Percentiles rank a stretch among this genome's conserved stretches.
phyloP scores from a whole-genome alignment of 1,140 invertebrate genomes.

The Dendroctonus valens region DNA sequence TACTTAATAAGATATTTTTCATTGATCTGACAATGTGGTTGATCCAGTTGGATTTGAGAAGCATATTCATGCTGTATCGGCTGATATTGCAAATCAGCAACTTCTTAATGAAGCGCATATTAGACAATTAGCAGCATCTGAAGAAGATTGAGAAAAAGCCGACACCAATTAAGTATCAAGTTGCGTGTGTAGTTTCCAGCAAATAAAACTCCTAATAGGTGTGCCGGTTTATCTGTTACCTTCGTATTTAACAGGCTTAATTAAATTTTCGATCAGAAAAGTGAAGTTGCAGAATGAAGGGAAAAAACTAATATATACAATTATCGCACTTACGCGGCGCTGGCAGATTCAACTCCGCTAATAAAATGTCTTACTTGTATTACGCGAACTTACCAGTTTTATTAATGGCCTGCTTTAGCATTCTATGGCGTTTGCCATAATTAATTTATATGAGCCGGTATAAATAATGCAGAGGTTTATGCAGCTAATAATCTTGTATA shows the following conservation, averaged over 20 bases:
- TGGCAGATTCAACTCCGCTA: constrained; percentile 1
- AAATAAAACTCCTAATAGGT: constrained; percentile 4
- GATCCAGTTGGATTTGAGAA: no score
- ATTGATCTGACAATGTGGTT: not conserved
- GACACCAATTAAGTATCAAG: constrained; percentile 3
- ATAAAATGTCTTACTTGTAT: constrained; percentile 26
- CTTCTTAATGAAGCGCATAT: not conserved
- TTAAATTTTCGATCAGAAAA: constrained; percentile 9
- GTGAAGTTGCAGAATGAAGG: not conserved
- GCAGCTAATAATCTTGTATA: constrained; percentile 13
- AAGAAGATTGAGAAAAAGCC: not conserved
- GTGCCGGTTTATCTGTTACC: not conserved
- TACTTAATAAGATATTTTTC: constrained; percentile 15
- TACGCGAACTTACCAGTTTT: constrained; percentile 13
- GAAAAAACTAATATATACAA: constrained; percentile 16
- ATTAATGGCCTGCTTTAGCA: constrained; percentile 20
- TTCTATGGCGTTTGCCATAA: constrained; percentile 21
- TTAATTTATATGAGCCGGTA: constrained; percentile 20
- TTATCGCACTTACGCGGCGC: constrained; percentile 11
- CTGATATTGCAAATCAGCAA: no score
- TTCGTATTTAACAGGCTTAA: constrained; percentile 8
- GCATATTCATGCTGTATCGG: no score
- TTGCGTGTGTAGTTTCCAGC: not conserved
- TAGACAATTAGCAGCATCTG: not conserved
- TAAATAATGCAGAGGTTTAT: constrained; percentile 16